phyloP scores from a whole-genome alignment of 2,113 vertebrate genomes.

The Synchiropus splendidus region DNA sequence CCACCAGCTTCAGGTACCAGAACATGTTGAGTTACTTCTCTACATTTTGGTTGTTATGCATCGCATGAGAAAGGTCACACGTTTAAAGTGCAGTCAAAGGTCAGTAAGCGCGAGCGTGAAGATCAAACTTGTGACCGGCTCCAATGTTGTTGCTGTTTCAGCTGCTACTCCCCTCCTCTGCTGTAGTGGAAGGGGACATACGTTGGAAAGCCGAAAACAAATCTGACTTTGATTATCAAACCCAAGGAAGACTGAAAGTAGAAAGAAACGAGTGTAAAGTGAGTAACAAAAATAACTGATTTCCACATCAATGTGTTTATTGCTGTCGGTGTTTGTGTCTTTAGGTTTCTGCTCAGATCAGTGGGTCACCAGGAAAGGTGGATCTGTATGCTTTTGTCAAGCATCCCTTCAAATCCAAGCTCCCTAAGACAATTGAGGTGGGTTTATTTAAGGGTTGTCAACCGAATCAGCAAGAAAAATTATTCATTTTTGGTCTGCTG shows the following conservation, averaged over 20 bases:
- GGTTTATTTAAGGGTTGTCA: background rate
- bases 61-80: too few species aligned
- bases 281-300: constrained; percentile 44
- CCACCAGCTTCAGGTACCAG: constrained; percentile 67
- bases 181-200: constrained; percentile 64
- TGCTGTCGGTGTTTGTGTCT: constrained; percentile 1
- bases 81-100: background rate
- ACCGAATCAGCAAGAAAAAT: background rate
- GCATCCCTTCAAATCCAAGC: constrained; percentile 48
- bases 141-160: constrained; percentile 49
- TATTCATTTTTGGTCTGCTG: background rate
- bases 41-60: background rate
- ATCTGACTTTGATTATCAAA: constrained; percentile 52
- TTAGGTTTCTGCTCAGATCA: constrained; percentile 55
- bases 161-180: constrained; percentile 62
- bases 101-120: constrained; percentile 1
- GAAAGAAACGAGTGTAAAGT: constrained; percentile 65
- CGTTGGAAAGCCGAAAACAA: constrained; percentile 41
- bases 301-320: background rate
- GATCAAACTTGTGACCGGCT: constrained; percentile 3
- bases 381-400: constrained; percentile 47
- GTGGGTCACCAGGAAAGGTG: constrained; percentile 41
- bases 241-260: constrained; percentile 46
- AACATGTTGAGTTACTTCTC: background rate
- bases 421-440: constrained; percentile 61